Evolutionary conservation across 92 coral and sea anemone genomes (phyloP), one percentile per base, ranked within the genome.

Genomic region (Nematostella vectensis): DNA sequence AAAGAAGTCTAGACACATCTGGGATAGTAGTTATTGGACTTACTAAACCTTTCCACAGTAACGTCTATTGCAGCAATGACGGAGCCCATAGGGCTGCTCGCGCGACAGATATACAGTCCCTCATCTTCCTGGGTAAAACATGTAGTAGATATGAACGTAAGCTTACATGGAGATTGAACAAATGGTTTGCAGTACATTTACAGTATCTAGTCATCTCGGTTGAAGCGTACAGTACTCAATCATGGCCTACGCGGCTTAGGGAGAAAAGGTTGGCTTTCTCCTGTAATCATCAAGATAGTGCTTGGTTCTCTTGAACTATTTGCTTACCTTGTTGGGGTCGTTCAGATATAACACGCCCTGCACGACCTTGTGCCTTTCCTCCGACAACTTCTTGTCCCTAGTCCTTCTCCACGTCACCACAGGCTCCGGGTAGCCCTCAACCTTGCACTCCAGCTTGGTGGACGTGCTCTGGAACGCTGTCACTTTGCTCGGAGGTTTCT

Each of bases 21-120:
- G n/a, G n/a, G n/a, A n/a, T n/a, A n/a, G n/a, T n/a, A n/a, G n/a
- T n/a, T n/a, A n/a, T n/a, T n/a, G n/a, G n/a, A n/a, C n/a, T n/a
- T n/a, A 85, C 95, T 77, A 26, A 62, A 76, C 2, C 65, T 76
- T 29, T 50, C 47, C 1, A 76, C 81, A 6, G 75, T 63, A 16
- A 85, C 78, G 17, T 57, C 67, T 4, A 82, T 69, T 3, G 75
- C 95, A 1, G 76, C 83, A 64, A 80, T 65, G 9, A 61, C 88
- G n/a, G 79, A 55, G 0, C 95, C 95, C 15, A 54, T 72, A 15
- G 75, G 69, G 29, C 70, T 85, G 18, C 77, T 56, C 0, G 83
- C 95, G 27, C 74, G 80, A 40, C 95, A 85, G 50, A 81, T 71
- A 54, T 85, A 85, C 30, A 80, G 45, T 28, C 83, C 95, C 52